Conservation (phyloP, 2,113 vertebrate species). For the Muntiacus muntjak region DNA sequence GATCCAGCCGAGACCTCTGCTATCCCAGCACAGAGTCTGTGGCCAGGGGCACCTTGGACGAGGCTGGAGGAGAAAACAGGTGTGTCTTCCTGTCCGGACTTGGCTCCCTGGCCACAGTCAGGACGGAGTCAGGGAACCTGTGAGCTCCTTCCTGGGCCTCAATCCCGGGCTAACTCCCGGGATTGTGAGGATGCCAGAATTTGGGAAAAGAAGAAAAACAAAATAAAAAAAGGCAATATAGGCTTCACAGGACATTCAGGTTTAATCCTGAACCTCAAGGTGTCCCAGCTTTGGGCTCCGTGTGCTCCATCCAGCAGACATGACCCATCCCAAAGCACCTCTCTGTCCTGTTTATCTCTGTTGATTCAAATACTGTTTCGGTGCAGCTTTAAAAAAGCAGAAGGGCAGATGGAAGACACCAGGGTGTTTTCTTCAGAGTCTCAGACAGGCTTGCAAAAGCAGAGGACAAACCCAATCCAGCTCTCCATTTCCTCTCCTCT, state of each 20-base stretch:
- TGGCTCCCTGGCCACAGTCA: not conserved
- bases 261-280: not conserved
- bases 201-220: not conserved
- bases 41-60: not conserved
- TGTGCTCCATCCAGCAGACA: accelerated
- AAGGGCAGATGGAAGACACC: not conserved
- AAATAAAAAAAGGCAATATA: not conserved
- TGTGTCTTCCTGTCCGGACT: accelerated
- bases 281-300: not conserved
- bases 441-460: not conserved
- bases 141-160: not conserved
- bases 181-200: not conserved
- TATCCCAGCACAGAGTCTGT: not conserved
- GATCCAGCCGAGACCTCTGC: not conserved
- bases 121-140: not conserved
- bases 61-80: not conserved
- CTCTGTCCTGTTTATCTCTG: not conserved
- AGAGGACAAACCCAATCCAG: not conserved
- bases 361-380: not conserved
- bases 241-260: not conserved
- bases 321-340: accelerated
- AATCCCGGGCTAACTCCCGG: not conserved
- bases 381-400: not conserved
- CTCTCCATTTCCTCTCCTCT: not conserved
- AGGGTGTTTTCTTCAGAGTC: not conserved